Evolutionary conservation across 1,140 invertebrate genomes (phyloP).

Genomic region (Procambarus clarkii): DNA sequence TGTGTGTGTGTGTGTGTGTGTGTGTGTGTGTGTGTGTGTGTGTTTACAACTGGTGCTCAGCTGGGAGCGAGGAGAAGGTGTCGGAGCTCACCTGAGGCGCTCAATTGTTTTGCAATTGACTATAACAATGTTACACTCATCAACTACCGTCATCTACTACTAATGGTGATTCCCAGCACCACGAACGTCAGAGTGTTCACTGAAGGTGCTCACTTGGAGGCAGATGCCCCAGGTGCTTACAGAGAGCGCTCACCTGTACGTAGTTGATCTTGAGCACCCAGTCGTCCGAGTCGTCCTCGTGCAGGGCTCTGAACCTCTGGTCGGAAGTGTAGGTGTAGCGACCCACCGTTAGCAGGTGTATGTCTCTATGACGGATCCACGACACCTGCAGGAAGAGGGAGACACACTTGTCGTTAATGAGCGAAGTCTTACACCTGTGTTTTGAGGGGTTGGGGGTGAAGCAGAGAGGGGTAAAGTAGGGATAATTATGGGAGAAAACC

Average conservation of each 20-base stretch:
- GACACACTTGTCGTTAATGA: not conserved
- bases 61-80: too few relatives aligned
- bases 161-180: too few relatives aligned
- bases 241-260: constrained; percentile 79
- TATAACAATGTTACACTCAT: too few relatives aligned
- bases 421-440: too few relatives aligned
- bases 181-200: too few relatives aligned
- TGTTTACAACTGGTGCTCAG: not conserved
- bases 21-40: not conserved
- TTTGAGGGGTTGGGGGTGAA: not conserved
- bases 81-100: too few relatives aligned
- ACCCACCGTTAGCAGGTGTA: constrained; percentile 90
- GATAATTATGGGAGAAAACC: not conserved
- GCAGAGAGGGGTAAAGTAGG: not conserved
- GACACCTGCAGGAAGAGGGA: constrained; percentile 82
- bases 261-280: constrained; percentile 82
- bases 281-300: constrained; percentile 79
- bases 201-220: too few relatives aligned
- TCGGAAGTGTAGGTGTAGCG: constrained; percentile 92
- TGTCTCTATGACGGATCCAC: constrained; percentile 91
- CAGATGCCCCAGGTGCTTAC: not conserved
- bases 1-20: not conserved
- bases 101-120: too few relatives aligned
- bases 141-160: too few relatives aligned
- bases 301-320: constrained; percentile 81